Percentiles rank a stretch among this genome's conserved stretches.
Conservation (phyloP, 2,797 vertebrate species). For the Knipowitschia caucasica region DNA sequence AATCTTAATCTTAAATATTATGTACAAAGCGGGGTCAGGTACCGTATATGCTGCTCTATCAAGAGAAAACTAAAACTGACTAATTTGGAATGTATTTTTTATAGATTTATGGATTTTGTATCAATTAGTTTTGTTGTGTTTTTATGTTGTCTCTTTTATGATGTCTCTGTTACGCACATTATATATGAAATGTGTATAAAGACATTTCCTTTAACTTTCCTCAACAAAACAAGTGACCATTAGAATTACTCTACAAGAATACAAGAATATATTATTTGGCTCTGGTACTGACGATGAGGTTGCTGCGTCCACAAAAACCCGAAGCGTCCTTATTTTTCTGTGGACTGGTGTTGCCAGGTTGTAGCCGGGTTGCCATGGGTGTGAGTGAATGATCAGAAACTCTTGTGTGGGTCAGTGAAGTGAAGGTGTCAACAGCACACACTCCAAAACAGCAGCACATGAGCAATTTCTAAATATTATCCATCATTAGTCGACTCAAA, state of each 20-base stretch:
- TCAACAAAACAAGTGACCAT: neutral
- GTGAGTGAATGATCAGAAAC: slow-evolving; percentile 18
- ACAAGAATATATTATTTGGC: neutral
- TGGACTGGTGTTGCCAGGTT: slow-evolving; percentile 1
- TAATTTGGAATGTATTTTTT: no score
- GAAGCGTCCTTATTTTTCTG: slow-evolving; percentile 3
- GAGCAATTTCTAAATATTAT: neutral
- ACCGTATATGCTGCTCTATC: no score
- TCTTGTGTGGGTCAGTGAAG: slow-evolving; percentile 10
- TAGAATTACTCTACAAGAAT: neutral
- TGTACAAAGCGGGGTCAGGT: no score
- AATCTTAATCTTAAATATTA: no score
- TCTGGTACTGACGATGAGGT: neutral
- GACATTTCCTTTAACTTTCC: neutral
- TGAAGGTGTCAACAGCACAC: slow-evolving; percentile 4
- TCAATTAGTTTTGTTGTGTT: no score
- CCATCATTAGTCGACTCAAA: neutral
- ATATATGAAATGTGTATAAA: neutral
- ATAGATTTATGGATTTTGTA: no score
- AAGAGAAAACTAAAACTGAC: no score
- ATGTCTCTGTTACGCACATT: no score
- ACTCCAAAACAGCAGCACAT: slow-evolving; percentile 2
- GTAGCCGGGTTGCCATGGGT: slow-evolving; percentile 5
- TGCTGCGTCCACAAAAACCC: neutral
- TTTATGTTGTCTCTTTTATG: no score